Evolutionary conservation across 2,113 vertebrate species (phyloP), one percentile per base, ranked within the genome.

Genomic region (Prinia subflava): DNA sequence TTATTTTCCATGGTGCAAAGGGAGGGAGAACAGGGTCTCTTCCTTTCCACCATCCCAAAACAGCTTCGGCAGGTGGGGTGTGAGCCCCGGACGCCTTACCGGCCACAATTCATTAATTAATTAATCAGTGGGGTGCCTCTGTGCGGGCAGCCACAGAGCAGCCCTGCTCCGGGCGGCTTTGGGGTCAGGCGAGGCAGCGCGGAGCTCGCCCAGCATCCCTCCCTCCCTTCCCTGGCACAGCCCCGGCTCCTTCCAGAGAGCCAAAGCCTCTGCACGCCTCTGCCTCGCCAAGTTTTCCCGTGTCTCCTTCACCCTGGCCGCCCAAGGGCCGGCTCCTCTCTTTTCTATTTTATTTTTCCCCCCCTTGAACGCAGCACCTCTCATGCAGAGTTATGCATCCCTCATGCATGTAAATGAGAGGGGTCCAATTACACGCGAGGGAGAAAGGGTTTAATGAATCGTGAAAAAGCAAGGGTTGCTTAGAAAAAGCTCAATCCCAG

Each of bases 391-490:
- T 96, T 87, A 50, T 33, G 75, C 91, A 96, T 96, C 96, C 91
- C 95, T 96, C 95, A 73, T 97, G 97, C 97, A 98, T 98, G 97
- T 98, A 97, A 98, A 98, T 98, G 98, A 98, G 98, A 97, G 86
- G 95, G 95, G 90, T 98, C 97, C 97, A 98, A 98, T 97, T 98
- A 97, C 98, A 98, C 55, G 57, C 77, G 22, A 62, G 80, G 96
- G 20, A 97, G 95, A 98, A 98, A 98, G 71, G 96, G 97, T 97
- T 97, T 98, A 98, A 98, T 98, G 97, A 98, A 98, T 98, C 98
- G 90, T 98, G 97, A 98, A 98, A 98, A 98, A 97, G 97, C 97
- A 97, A 90, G 83, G 92, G 83, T 92, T 97, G 88, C 94, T 97
- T 87, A 97, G 95, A 95, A 96, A 98, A 96, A 94, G 77, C 95